Evolutionary conservation across 2,113 vertebrate species (phyloP).

Genomic region (Tyto alba): DNA sequence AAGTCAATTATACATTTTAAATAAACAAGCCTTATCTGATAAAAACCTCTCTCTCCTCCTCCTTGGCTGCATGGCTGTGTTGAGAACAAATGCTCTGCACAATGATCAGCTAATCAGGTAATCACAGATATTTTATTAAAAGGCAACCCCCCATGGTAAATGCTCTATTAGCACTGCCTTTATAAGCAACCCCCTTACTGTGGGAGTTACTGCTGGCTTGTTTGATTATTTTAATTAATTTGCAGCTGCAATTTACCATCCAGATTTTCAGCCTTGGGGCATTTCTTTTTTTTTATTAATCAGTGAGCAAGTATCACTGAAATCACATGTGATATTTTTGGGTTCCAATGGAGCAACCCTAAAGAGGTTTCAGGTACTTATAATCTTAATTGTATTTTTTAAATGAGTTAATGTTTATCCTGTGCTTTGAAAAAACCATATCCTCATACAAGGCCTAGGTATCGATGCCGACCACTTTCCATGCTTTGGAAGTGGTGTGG

Average conservation of each 20-base stretch:
- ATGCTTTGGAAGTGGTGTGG: not conserved
- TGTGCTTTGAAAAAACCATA: not conserved
- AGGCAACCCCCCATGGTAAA: conserved; percentile 14
- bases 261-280: conserved; percentile 18
- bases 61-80: not conserved
- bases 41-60: not conserved
- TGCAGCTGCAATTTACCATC: conserved; percentile 27
- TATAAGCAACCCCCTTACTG: conserved; percentile 4
- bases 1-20: conserved; percentile 13
- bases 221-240: conserved; percentile 58
- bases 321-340: conserved; percentile 17
- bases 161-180: not conserved
- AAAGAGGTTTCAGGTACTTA: conserved; percentile 1
- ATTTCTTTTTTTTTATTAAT: not conserved
- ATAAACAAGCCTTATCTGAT: conserved; percentile 2
- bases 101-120: conserved; percentile 33
- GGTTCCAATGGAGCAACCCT: not conserved
- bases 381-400: not conserved
- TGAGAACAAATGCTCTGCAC: conserved; percentile 2
- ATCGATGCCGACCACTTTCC: not conserved
- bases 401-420: conserved; percentile 7
- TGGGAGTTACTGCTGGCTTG: conserved; percentile 15
- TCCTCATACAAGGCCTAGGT: not conserved
- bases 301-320: not conserved
- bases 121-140: conserved; percentile 30